Conservation (phyloP, 1,140 invertebrate species). For the Zaprionus lachaisei region DNA sequence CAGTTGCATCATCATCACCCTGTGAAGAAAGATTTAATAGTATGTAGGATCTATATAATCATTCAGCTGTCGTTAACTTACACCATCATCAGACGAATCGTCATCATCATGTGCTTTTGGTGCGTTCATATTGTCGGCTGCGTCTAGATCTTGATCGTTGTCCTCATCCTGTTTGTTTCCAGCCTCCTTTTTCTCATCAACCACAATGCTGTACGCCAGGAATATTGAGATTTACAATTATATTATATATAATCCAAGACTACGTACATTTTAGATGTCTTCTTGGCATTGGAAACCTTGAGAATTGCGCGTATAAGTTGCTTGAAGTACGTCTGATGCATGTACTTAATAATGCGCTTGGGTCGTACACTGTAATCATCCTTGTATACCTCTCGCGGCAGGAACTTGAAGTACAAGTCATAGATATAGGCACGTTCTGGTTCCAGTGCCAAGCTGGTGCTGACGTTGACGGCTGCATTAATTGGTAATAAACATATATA, state of each 20-base stretch:
- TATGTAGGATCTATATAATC: not conserved
- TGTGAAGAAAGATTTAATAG: slow-evolving; percentile 23
- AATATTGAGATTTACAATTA: slow-evolving; percentile 11
- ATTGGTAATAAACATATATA: no score
- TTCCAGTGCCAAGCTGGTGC: slow-evolving; percentile 86
- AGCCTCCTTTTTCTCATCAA: slow-evolving; percentile 72
- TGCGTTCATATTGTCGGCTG: slow-evolving; percentile 52
- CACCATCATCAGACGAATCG: slow-evolving; percentile 86
- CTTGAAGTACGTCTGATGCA: slow-evolving; percentile 88
- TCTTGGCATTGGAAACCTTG: slow-evolving; percentile 76
- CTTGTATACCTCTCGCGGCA: slow-evolving; percentile 90
- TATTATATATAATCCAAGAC: not conserved
- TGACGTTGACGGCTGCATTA: slow-evolving; percentile 86
- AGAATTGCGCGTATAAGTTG: slow-evolving; percentile 87
- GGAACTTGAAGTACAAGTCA: slow-evolving; percentile 89
- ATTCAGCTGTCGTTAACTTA: slow-evolving; percentile 32
- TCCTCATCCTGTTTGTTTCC: slow-evolving; percentile 62
- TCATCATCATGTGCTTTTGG: slow-evolving; percentile 49
- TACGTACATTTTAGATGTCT: slow-evolving; percentile 61
- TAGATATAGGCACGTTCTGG: slow-evolving; percentile 86
- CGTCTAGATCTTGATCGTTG: slow-evolving; percentile 77
- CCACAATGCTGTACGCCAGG: slow-evolving; percentile 53
- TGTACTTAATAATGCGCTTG: slow-evolving; percentile 88
- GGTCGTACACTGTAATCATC: slow-evolving; percentile 89
- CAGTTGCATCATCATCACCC: slow-evolving; percentile 87